These are phyloP conservation scores for Noctua janthe DNA, from an alignment of 2,888 invertebrate species.

Conservation along the genomic window DNA sequence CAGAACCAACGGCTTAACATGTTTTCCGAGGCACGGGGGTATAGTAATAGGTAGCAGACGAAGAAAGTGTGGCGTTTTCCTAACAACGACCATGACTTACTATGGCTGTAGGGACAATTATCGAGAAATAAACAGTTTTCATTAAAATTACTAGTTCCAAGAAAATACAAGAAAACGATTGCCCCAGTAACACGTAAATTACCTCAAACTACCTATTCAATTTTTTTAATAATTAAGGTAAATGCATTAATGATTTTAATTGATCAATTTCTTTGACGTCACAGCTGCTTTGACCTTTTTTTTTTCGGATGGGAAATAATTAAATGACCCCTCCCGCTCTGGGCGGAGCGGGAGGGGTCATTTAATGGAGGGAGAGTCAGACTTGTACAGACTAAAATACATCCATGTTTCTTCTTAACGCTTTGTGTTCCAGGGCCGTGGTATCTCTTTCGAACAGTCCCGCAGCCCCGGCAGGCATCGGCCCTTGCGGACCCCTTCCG, in stretches of 20 bases:
- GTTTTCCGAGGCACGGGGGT: not conserved
- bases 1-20: not conserved
- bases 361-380: too few species aligned
- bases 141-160: conserved; percentile 29
- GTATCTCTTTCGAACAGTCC: too few species aligned
- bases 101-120: conserved; percentile 8
- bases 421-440: too few species aligned
- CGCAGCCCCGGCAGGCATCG: too few species aligned
- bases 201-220: not conserved
- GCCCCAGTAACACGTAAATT: conserved; percentile 1
- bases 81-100: not conserved
- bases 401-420: too few species aligned
- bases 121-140: conserved; percentile 1
- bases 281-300: not conserved
- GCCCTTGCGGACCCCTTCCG: too few species aligned
- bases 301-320: too few species aligned
- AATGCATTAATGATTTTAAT: conserved; percentile 24
- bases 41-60: not conserved
- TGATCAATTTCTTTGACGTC: conserved; percentile 28
- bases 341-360: too few species aligned
- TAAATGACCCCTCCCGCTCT: too few species aligned
- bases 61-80: conserved; percentile 1
- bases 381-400: too few species aligned
- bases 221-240: conserved; percentile 1
- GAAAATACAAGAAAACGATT: conserved; percentile 29